Conservation (phyloP, 2,113 vertebrate species). For the Bufo bufo region DNA sequence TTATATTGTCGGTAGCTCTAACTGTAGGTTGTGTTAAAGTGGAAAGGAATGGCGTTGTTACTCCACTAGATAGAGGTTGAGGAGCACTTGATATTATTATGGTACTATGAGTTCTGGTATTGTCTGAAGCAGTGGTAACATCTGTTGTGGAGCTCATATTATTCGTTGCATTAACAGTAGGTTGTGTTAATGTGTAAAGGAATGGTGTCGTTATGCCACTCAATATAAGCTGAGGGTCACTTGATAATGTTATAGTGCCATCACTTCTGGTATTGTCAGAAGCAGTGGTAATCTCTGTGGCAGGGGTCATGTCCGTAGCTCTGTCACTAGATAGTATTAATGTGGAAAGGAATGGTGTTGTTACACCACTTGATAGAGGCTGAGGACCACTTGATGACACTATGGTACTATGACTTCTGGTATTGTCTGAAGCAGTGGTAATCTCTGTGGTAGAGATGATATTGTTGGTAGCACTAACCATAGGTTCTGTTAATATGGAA, state of each 20-base stretch:
- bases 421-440: neutral
- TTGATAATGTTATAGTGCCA: neutral
- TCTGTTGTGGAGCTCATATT: neutral
- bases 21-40: too few species aligned
- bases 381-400: neutral
- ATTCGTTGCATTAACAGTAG: neutral
- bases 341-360: neutral
- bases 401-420: neutral
- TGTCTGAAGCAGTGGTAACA: neutral
- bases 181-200: neutral
- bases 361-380: neutral
- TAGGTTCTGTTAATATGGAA: neutral
- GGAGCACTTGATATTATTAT: neutral
- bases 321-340: neutral
- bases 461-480: neutral
- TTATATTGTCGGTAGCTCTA: too few species aligned
- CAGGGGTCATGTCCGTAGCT: neutral
- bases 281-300: neutral
- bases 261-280: neutral
- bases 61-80: neutral
- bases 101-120: neutral
- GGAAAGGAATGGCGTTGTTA: neutral
- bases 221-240: neutral
- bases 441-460: neutral
- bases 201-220: neutral